Evolutionary conservation across 2,797 vertebrate species (phyloP).

Genomic region (Eulemur mongoz): DNA sequence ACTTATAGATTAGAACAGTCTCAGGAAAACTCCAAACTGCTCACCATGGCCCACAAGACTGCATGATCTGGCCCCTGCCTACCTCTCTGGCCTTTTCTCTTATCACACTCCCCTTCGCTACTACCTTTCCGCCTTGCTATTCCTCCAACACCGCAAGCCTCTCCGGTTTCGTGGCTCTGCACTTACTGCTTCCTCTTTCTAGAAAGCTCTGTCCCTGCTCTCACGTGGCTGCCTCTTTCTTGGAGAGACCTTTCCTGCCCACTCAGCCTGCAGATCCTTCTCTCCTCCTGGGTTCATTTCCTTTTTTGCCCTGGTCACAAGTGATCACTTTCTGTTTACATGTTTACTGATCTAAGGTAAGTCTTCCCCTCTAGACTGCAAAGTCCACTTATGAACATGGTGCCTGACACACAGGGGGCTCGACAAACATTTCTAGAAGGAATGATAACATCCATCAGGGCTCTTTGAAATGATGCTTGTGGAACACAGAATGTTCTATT

Average conservation of each 20-base stretch:
- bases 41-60: not conserved
- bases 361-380: not conserved
- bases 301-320: not conserved
- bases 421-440: not conserved
- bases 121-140: not conserved
- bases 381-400: not conserved
- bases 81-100: not conserved
- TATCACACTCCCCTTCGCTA: not conserved
- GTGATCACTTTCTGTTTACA: not conserved
- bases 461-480: fast-evolving
- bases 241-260: not conserved
- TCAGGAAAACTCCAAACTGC: not conserved
- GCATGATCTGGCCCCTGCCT: not conserved
- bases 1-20: not conserved
- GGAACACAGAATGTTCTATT: fast-evolving
- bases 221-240: not conserved
- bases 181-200: too few relatives aligned
- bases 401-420: not conserved
- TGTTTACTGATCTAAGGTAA: not conserved
- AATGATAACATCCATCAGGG: not conserved
- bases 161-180: not conserved
- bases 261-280: not conserved
- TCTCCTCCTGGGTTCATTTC: not conserved
- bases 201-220: not conserved
- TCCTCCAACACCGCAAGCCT: not conserved